A percentile compares a stretch with the other conserved stretches of the same genome.
Evolutionary conservation across 2,797 vertebrate species (phyloP).

Genomic region (Melanotaenia nigrans): DNA sequence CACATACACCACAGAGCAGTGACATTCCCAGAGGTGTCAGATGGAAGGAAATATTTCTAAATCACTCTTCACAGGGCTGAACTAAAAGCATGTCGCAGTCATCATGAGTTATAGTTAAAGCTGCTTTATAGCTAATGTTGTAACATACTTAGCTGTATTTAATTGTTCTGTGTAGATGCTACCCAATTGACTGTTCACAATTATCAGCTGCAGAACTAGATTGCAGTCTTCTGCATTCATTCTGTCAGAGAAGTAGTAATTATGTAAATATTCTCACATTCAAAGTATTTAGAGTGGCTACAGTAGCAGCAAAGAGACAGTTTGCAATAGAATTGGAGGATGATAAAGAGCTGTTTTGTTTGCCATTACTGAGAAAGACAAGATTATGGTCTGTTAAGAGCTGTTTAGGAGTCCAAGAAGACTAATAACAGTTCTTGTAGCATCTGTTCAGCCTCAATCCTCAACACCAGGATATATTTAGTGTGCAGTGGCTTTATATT

Average conservation of each 20-base stretch:
- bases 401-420: slow-evolving; percentile 3
- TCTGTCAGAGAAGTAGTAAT: slow-evolving; percentile 45
- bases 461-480: not conserved
- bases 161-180: slow-evolving; percentile 13
- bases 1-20: slow-evolving; percentile 44
- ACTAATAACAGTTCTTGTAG: slow-evolving; percentile 7
- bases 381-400: slow-evolving; percentile 18
- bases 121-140: slow-evolving; percentile 2
- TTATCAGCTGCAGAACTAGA: slow-evolving; percentile 25
- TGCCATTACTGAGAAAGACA: slow-evolving; percentile 24
- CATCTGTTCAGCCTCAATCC: not conserved
- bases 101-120: slow-evolving; percentile 41
- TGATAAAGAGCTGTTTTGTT: slow-evolving; percentile 29
- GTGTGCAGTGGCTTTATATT: not conserved
- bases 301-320: slow-evolving; percentile 24
- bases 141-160: slow-evolving; percentile 19
- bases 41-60: slow-evolving; percentile 51
- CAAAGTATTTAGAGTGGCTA: slow-evolving; percentile 22
- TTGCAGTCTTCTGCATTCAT: slow-evolving; percentile 32
- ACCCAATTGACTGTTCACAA: slow-evolving; percentile 20
- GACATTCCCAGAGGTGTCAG: slow-evolving; percentile 62
- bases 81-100: slow-evolving; percentile 44
- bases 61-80: slow-evolving; percentile 42
- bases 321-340: slow-evolving; percentile 16
- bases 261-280: slow-evolving; percentile 45